A percentile compares a stretch with the other conserved stretches of the same genome.
These are phyloP conservation scores for Zaprionus inermis DNA, from an alignment of 1,140 invertebrate genomes.

Conservation along the genomic window DNA sequence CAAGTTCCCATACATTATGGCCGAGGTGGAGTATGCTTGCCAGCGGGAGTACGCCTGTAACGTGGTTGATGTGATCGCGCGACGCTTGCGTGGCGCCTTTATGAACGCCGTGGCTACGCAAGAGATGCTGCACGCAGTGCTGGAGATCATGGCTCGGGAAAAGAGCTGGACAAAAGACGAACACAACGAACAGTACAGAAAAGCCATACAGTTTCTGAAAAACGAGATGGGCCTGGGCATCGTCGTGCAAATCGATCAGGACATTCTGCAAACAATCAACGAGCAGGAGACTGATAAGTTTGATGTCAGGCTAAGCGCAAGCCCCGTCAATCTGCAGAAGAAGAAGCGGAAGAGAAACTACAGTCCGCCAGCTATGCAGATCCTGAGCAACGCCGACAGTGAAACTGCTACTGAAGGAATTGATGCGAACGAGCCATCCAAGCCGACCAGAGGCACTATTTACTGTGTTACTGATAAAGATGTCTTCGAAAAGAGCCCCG, in stretches of 20 bases:
- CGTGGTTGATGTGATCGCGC: slow-evolving; percentile 55
- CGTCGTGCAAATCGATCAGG: slow-evolving; percentile 10
- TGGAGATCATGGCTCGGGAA: slow-evolving; percentile 43
- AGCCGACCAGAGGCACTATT: neutral
- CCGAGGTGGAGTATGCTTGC: slow-evolving; percentile 55
- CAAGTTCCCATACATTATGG: slow-evolving; percentile 60
- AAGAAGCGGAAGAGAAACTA: neutral
- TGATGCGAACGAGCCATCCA: neutral
- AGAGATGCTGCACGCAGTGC: slow-evolving; percentile 49
- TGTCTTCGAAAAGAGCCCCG: neutral
- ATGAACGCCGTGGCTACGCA: slow-evolving; percentile 47
- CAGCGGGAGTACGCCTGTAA: slow-evolving; percentile 59
- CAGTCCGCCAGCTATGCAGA: no score
- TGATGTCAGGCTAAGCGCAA: neutral
- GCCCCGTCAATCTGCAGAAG: neutral
- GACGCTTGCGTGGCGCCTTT: slow-evolving; percentile 56
- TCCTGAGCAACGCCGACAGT: neutral
- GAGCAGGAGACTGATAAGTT: no score
- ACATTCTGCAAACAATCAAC: neutral
- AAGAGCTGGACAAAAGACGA: slow-evolving; percentile 19
- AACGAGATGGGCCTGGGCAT: slow-evolving; percentile 55
- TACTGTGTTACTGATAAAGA: neutral
- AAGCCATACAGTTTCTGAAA: slow-evolving; percentile 43
- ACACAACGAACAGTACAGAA: slow-evolving; percentile 22
- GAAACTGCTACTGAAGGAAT: neutral